A percentile compares a stretch with the other conserved stretches of the same genome.
Evolutionary conservation across 2,113 vertebrate genomes (phyloP).

Genomic region (Panthera uncia): DNA sequence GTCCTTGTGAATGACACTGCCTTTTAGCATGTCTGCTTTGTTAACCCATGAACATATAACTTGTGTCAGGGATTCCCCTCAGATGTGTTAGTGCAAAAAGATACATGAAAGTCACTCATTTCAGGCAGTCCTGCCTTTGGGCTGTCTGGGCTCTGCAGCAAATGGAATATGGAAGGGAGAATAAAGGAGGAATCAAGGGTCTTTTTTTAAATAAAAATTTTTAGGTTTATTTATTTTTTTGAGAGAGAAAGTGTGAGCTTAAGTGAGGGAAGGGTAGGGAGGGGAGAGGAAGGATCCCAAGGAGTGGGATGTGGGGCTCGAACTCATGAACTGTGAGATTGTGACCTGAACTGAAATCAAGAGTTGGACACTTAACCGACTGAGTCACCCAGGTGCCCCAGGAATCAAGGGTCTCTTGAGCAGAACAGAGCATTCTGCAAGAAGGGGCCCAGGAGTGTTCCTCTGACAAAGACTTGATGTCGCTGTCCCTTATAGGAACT

Average conservation of each 20-base stretch:
- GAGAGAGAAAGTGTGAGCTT: too few species aligned
- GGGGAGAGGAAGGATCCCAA: too few species aligned
- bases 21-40: background rate
- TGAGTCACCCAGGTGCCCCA: too few species aligned
- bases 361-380: too few species aligned
- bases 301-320: too few species aligned
- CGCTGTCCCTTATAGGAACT: background rate
- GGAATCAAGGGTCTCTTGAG: background rate
- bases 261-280: too few species aligned
- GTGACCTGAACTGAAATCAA: too few species aligned
- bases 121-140: background rate
- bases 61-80: background rate
- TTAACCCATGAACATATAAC: background rate
- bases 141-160: background rate
- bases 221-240: too few species aligned
- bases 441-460: background rate
- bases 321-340: too few species aligned
- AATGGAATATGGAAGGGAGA: background rate
- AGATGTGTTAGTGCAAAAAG: background rate
- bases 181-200: background rate
- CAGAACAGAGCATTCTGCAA: background rate
- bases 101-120: background rate
- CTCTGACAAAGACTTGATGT: background rate
- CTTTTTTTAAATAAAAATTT: background rate
- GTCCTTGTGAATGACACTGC: background rate